These are phyloP conservation scores for Drosophila borealis DNA, from an alignment of 2,888 invertebrate genomes.

Conservation along the genomic window DNA sequence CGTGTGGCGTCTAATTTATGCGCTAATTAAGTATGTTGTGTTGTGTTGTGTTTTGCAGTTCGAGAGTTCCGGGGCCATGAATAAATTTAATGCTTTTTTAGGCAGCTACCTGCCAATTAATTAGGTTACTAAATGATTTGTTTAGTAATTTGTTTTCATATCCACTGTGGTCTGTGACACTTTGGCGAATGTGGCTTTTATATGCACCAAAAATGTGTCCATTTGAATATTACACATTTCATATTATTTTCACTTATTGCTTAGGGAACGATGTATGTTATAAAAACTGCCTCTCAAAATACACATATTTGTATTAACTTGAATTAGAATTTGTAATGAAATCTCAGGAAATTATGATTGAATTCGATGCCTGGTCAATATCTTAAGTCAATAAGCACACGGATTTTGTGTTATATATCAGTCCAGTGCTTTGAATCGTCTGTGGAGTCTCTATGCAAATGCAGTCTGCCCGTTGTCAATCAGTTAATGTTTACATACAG, in stretches of 20 bases:
- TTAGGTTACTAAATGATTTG: slow-evolving; percentile 60
- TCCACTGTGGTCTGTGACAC: neutral
- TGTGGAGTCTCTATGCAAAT: neutral
- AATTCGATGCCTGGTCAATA: neutral
- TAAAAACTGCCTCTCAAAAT: too few species aligned
- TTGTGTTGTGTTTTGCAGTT: slow-evolving; percentile 33
- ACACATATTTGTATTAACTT: too few species aligned
- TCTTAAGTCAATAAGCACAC: neutral
- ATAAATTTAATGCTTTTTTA: slow-evolving; percentile 62
- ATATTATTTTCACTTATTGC: too few species aligned
- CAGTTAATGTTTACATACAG: neutral
- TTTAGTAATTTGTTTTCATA: slow-evolving; percentile 53
- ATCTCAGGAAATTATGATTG: neutral
- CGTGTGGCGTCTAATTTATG: slow-evolving; percentile 51
- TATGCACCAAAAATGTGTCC: neutral
- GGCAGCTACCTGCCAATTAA: slow-evolving; percentile 55
- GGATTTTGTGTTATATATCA: neutral
- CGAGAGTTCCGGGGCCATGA: slow-evolving; percentile 45
- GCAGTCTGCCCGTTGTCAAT: slow-evolving; percentile 2
- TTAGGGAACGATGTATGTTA: too few species aligned
- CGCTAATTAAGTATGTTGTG: slow-evolving; percentile 62
- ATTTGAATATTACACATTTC: neutral
- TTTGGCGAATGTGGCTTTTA: neutral
- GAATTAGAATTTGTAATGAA: too few species aligned
- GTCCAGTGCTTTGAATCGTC: neutral